Evolutionary conservation across 2,113 vertebrate species (phyloP).

Genomic region (Rana temporaria): DNA sequence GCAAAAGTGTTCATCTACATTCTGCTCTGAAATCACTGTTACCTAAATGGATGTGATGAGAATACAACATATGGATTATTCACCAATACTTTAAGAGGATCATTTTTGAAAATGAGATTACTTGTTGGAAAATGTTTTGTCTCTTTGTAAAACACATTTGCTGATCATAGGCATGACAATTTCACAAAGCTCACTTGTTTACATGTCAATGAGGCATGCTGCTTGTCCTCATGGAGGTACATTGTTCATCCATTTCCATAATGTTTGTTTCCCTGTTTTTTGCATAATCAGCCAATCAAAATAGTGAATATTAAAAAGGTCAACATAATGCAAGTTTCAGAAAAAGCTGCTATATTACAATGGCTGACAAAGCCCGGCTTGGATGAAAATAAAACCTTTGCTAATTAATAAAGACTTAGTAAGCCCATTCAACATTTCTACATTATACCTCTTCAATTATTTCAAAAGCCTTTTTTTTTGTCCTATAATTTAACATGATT

Average conservation of each 20-base stretch:
- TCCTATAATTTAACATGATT: slow-evolving; percentile 20
- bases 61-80: background rate
- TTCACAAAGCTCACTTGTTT: background rate
- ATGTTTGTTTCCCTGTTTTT: slow-evolving; percentile 27
- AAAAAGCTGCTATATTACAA: background rate
- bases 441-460: slow-evolving; percentile 1
- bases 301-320: slow-evolving; percentile 56
- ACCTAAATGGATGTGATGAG: too few relatives aligned
- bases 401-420: slow-evolving; percentile 27
- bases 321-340: slow-evolving; percentile 18
- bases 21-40: too few relatives aligned
- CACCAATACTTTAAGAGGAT: background rate
- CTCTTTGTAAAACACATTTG: background rate
- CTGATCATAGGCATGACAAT: background rate
- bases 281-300: slow-evolving; percentile 54
- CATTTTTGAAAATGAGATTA: background rate
- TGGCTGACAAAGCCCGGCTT: slow-evolving; percentile 6
- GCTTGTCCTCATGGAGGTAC: background rate
- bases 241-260: slow-evolving; percentile 38
- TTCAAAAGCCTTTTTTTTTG: slow-evolving; percentile 39
- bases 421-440: slow-evolving; percentile 1
- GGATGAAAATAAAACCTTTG: slow-evolving; percentile 3
- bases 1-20: too few relatives aligned
- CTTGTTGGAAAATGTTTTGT: background rate
- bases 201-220: slow-evolving; percentile 15